A percentile compares a stretch with the other conserved stretches of the same genome.
Conservation (phyloP, 2,113 vertebrate species). For the Dascyllus trimaculatus region DNA sequence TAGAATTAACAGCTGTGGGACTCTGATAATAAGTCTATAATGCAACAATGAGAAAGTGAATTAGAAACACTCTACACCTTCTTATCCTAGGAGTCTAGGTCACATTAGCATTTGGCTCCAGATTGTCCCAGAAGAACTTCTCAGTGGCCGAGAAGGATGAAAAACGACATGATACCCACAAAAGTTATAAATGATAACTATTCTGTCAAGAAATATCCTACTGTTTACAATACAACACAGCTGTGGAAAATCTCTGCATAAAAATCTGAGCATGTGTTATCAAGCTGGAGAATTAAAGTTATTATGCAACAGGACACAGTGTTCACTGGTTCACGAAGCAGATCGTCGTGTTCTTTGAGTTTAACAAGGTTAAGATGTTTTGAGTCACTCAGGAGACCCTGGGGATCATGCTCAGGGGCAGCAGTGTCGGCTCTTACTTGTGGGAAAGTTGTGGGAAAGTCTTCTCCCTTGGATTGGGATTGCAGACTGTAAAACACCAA, state of each 20-base stretch:
- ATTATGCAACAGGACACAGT: conserved; percentile 15
- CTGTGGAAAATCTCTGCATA: conserved; percentile 1
- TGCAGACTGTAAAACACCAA: conserved; percentile 55
- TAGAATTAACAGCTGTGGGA: not conserved
- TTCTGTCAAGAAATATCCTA: too few species aligned
- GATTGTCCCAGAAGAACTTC: not conserved
- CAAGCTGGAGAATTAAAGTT: conserved; percentile 23
- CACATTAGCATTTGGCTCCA: not conserved
- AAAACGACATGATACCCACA: not conserved
- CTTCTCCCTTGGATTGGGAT: conserved; percentile 66
- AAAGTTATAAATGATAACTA: not conserved
- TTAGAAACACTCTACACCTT: not conserved
- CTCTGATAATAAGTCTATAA: too few species aligned
- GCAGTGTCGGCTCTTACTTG: conserved; percentile 75
- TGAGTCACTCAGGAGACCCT: conserved; percentile 3
- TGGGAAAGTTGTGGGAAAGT: conserved; percentile 73
- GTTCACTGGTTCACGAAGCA: conserved; percentile 12
- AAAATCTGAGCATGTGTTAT: not conserved
- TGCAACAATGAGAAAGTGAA: not conserved
- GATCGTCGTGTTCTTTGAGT: conserved; percentile 35
- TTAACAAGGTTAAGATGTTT: conserved; percentile 64
- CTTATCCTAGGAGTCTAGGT: not conserved
- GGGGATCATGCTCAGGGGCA: conserved; percentile 7
- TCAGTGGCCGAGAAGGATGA: too few species aligned
- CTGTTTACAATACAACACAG: not conserved